Evolutionary conservation across 2,797 vertebrate genomes (phyloP).

Genomic region (Lates japonicus): DNA sequence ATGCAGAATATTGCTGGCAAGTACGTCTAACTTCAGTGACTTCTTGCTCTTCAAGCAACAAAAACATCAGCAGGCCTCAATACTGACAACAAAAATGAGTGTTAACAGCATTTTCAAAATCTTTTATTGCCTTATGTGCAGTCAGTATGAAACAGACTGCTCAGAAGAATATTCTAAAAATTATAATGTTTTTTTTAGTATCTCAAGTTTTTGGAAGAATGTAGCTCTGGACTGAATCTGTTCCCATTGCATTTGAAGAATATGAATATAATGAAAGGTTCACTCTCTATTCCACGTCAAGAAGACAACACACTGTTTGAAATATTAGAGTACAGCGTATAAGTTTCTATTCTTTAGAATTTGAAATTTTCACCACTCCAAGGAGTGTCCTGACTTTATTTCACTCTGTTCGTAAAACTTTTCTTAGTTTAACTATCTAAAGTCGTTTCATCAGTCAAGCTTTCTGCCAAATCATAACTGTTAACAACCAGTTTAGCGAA

Average conservation of each 20-base stretch:
- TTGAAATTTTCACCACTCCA: too few relatives aligned
- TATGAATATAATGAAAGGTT: neutral
- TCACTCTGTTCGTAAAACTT: neutral
- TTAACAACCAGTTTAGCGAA: constrained; percentile 10
- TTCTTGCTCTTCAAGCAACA: neutral
- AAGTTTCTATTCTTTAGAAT: too few relatives aligned
- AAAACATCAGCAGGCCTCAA: constrained; percentile 3
- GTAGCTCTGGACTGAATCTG: neutral
- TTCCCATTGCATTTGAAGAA: neutral
- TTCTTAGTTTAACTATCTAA: neutral
- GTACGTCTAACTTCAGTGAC: neutral
- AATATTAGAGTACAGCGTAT: too few relatives aligned
- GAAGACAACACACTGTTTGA: too few relatives aligned
- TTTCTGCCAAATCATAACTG: neutral
- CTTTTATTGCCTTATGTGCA: neutral
- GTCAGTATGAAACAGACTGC: neutral
- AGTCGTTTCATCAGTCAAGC: neutral
- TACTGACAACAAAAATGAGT: neutral
- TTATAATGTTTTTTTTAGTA: too few relatives aligned
- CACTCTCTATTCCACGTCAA: neutral
- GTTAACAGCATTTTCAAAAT: neutral
- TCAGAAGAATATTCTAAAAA: neutral
- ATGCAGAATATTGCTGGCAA: constrained; percentile 5
- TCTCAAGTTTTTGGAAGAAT: neutral
- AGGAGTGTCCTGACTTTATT: neutral